Evolutionary conservation across 2,888 invertebrate genomes (phyloP).

Genomic region (Dichetophora obliterata): DNA sequence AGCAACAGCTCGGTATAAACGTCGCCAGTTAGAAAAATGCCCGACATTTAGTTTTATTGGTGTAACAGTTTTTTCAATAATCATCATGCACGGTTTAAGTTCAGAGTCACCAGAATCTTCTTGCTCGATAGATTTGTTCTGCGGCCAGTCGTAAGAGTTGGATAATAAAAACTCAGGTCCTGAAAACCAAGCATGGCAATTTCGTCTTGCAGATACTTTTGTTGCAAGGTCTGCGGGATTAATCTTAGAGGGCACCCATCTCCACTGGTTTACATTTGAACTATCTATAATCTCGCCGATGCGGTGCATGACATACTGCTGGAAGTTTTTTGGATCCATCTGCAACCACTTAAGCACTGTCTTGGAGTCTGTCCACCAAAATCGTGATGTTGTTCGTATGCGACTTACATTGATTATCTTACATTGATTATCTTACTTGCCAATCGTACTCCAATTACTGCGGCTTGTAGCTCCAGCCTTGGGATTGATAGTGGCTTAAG

Average conservation of each 20-base stretch:
- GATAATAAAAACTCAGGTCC: conserved; percentile 37
- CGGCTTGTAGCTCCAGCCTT: conserved; percentile 34
- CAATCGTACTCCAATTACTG: conserved; percentile 27
- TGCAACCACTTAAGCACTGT: conserved; percentile 44
- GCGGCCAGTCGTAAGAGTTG: too few species aligned
- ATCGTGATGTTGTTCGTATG: neutral
- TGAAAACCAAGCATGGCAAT: conserved; percentile 31
- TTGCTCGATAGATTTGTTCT: too few species aligned
- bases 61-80: too few species aligned
- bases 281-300: too few species aligned
- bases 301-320: conserved; percentile 46
- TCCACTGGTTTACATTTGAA: too few species aligned
- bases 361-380: conserved; percentile 38
- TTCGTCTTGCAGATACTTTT: conserved; percentile 19
- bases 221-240: conserved; percentile 41
- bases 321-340: conserved; percentile 44
- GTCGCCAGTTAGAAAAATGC: too few species aligned
- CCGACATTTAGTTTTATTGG: too few species aligned
- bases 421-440: conserved; percentile 17
- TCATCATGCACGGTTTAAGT: too few species aligned
- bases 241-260: conserved; percentile 43
- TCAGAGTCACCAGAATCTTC: too few species aligned
- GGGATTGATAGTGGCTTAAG: conserved; percentile 36
- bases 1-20: too few species aligned
- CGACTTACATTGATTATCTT: too few species aligned